phyloP scores from a whole-genome alignment of 2,797 vertebrate genomes.

The Rhinichthys osculus region DNA sequence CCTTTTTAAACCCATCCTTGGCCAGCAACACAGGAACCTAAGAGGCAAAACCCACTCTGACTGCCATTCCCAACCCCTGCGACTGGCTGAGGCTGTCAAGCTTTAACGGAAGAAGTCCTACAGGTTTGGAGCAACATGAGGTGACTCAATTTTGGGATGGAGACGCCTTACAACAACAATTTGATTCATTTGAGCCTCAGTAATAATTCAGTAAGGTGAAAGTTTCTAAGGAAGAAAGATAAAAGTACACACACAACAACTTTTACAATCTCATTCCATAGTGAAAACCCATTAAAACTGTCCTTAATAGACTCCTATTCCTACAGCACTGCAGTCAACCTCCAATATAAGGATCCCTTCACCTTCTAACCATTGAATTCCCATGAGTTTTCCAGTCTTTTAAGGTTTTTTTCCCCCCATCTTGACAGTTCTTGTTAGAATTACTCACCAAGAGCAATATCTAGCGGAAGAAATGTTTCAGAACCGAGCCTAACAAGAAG shows the following conservation, averaged over 20 bases:
- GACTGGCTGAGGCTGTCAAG: background rate
- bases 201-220: too few relatives aligned
- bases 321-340: background rate
- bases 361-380: background rate
- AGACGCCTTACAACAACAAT: background rate
- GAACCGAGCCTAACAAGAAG: too few relatives aligned
- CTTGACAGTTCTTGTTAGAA: background rate
- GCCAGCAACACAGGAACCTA: background rate
- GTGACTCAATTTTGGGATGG: background rate
- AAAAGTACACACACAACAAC: background rate
- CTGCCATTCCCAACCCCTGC: background rate
- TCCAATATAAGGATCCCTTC: background rate
- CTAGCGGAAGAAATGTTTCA: background rate
- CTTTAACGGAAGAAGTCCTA: background rate
- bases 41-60: background rate
- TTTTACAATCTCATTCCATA: background rate
- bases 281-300: background rate
- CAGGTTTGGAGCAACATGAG: background rate
- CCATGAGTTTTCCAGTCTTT: background rate
- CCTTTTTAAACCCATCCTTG: background rate
- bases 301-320: background rate
- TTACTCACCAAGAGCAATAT: background rate
- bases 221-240: background rate
- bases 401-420: accelerated
- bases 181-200: background rate